Evolutionary conservation across 2,888 invertebrate species (phyloP).

Genomic region (Lithophane semibrunnea): DNA sequence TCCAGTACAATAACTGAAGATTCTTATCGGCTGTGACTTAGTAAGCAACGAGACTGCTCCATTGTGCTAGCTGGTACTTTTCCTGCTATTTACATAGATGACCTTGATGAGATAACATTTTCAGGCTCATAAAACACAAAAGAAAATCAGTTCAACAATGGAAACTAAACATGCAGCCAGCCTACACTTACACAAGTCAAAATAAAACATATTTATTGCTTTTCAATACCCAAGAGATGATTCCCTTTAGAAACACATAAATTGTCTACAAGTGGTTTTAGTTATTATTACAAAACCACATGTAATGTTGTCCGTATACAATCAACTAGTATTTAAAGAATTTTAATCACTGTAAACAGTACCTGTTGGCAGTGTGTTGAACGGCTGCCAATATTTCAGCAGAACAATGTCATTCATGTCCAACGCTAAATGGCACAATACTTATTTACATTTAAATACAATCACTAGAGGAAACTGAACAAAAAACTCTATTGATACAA

Average conservation of each 20-base stretch:
- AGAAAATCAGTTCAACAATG: conserved; percentile 42
- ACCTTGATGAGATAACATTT: conserved; percentile 47
- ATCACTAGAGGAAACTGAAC: conserved; percentile 40
- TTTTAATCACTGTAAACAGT: conserved; percentile 64
- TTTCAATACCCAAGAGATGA: conserved; percentile 3
- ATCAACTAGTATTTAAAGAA: conserved; percentile 65
- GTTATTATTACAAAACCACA: conserved; percentile 49
- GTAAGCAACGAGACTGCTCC: conserved; percentile 24
- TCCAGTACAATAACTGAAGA: conserved; percentile 46
- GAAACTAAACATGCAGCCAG: conserved; percentile 21
- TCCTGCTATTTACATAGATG: conserved; percentile 57
- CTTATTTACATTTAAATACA: conserved; percentile 62
- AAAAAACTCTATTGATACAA: conserved; percentile 28
- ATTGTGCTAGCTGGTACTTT: conserved; percentile 50
- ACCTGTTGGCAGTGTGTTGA: conserved; percentile 77
- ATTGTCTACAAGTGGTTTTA: conserved; percentile 41
- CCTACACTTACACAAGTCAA: conserved; percentile 3
- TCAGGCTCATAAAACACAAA: conserved; percentile 49
- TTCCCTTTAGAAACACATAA: conserved; percentile 29
- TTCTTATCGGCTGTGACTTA: conserved; percentile 35
- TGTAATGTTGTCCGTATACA: conserved; percentile 64
- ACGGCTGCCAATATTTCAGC: conserved; percentile 73
- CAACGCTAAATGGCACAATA: conserved; percentile 56
- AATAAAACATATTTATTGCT: conserved; percentile 39
- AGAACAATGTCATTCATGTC: conserved; percentile 65